These are phyloP conservation scores for Sphaerophoria rueppellii DNA, from an alignment of 2,888 invertebrate genomes.

Conservation along the genomic window DNA sequence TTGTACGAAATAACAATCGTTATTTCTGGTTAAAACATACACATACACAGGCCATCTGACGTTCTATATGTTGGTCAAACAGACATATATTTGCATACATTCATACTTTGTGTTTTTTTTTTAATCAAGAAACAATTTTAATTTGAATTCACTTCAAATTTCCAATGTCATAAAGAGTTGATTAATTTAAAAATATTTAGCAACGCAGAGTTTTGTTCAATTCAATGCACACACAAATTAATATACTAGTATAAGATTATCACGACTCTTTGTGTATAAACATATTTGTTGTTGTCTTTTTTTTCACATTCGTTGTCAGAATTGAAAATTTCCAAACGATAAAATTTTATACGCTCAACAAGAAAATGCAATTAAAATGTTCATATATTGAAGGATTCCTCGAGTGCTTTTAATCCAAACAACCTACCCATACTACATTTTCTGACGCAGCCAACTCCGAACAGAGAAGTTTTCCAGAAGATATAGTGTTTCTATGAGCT, in stretches of 20 bases:
- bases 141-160: too few species aligned
- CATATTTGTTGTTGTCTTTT: constrained; percentile 25
- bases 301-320: constrained; percentile 56
- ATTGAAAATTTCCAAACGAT: constrained; percentile 81
- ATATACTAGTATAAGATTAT: constrained; percentile 59
- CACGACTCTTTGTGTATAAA: background rate
- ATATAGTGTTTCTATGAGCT: constrained; percentile 55
- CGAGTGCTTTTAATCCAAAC: constrained; percentile 73
- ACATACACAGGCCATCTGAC: too few species aligned
- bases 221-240: constrained; percentile 1
- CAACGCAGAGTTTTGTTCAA: constrained; percentile 14
- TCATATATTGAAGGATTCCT: constrained; percentile 74
- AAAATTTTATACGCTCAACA: constrained; percentile 79
- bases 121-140: too few species aligned
- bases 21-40: too few species aligned
- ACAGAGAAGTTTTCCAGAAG: constrained; percentile 13
- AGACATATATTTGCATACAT: too few species aligned
- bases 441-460: constrained; percentile 6
- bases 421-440: constrained; percentile 2
- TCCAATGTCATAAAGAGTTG: constrained; percentile 29
- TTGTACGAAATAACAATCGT: too few species aligned
- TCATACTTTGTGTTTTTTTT: too few species aligned
- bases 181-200: constrained; percentile 45
- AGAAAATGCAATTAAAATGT: constrained; percentile 74
- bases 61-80: too few species aligned